These are phyloP conservation scores for Drosophila pseudoobscura DNA, from an alignment of 1,140 invertebrate species.

Conservation along the genomic window DNA sequence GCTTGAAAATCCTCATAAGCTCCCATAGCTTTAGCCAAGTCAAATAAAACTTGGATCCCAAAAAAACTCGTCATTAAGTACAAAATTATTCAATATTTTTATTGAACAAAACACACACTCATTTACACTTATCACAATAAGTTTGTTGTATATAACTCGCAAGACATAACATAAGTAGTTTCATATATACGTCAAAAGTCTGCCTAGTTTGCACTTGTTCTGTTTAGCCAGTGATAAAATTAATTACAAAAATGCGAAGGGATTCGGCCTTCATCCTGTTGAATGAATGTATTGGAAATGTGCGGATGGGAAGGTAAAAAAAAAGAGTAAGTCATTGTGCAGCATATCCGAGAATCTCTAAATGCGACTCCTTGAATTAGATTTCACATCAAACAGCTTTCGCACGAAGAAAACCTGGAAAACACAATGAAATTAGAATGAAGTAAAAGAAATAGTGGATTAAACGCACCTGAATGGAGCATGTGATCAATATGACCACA, in stretches of 20 bases:
- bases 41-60: neutral
- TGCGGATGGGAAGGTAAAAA: constrained; percentile 15
- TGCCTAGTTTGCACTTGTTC: constrained; percentile 65
- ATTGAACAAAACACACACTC: constrained; percentile 56
- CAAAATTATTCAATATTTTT: constrained; percentile 48
- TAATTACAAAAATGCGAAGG: constrained; percentile 34
- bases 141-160: constrained; percentile 44
- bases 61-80: constrained; percentile 1
- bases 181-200: constrained; percentile 38
- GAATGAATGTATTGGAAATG: constrained; percentile 47
- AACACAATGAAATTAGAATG: neutral
- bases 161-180: constrained; percentile 22
- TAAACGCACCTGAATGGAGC: constrained; percentile 83
- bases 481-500: constrained; percentile 90
- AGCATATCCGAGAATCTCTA: constrained; percentile 31
- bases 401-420: constrained; percentile 94
- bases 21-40: neutral
- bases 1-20: neutral
- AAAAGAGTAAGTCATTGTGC: neutral
- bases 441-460: neutral
- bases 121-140: constrained; percentile 60
- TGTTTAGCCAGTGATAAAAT: constrained; percentile 43
- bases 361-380: constrained; percentile 70
- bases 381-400: constrained; percentile 92
- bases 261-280: constrained; percentile 10